phyloP scores from a whole-genome alignment of 2,888 invertebrate species.

The Eupithecia insigniata region DNA sequence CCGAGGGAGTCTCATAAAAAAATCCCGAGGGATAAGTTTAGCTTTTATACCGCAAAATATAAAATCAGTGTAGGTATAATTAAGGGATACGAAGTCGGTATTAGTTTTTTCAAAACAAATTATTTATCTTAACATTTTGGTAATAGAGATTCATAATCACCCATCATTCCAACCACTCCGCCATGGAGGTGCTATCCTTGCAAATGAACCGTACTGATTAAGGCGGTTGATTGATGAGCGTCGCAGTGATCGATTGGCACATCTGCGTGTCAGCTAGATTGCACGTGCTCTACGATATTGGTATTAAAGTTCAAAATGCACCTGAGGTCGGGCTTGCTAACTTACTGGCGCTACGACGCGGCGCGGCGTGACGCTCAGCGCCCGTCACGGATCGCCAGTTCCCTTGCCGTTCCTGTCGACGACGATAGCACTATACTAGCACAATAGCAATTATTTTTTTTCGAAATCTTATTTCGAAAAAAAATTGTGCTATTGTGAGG shows the following conservation, averaged over 20 bases:
- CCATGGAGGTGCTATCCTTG: neutral
- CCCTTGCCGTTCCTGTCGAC: too few species aligned
- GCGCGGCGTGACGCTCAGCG: neutral
- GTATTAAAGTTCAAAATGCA: conserved; percentile 23
- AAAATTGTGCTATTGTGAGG: too few species aligned
- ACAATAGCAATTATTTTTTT: too few species aligned
- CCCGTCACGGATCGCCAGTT: too few species aligned
- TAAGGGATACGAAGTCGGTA: too few species aligned
- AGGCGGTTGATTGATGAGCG: conserved; percentile 27
- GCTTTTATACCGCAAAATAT: too few species aligned
- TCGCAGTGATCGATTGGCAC: conserved; percentile 52
- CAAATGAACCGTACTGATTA: conserved; percentile 13
- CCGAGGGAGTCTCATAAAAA: too few species aligned
- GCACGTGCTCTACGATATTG: conserved; percentile 24
- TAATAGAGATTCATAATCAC: neutral
- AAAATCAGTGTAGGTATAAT: too few species aligned
- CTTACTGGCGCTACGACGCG: neutral
- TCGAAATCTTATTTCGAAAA: too few species aligned
- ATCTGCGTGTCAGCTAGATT: conserved; percentile 47
- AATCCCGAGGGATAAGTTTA: too few species aligned
- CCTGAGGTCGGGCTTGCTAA: conserved; percentile 32
- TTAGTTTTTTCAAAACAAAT: too few species aligned
- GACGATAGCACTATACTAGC: too few species aligned
- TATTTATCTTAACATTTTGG: neutral
- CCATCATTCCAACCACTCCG: neutral